Conservation (phyloP, 2,113 vertebrate genomes). For the Pollachius pollachius region DNA sequence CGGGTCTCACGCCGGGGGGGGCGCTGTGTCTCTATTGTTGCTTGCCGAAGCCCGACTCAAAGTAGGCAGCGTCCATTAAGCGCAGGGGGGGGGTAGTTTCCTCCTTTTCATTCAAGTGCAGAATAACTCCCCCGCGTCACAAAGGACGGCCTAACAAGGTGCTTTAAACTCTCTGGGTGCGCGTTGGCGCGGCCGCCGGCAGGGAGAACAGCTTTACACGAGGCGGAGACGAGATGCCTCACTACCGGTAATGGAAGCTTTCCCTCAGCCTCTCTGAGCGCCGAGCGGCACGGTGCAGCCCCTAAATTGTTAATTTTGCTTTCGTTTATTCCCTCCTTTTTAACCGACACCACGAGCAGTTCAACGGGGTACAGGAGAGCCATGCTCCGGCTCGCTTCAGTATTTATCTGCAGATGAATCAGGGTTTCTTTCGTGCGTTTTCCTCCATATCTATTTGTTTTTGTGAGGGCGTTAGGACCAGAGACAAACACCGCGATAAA, state of each 20-base stretch:
- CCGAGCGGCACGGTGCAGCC: no score
- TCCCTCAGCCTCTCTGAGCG: slow-evolving; percentile 56
- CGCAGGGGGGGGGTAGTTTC: slow-evolving; percentile 62
- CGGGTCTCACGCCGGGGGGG: no score
- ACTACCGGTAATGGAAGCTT: slow-evolving; percentile 65
- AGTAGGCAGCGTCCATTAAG: slow-evolving; percentile 66
- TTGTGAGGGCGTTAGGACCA: no score
- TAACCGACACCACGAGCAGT: slow-evolving; percentile 21
- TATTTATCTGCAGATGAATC: no score
- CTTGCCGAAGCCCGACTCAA: slow-evolving; percentile 55
- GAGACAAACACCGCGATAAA: no score
- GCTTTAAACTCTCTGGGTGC: slow-evolving; percentile 69
- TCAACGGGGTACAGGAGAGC: slow-evolving; percentile 31
- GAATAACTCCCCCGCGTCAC: slow-evolving; percentile 71
- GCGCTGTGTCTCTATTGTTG: slow-evolving; percentile 49
- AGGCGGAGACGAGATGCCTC: slow-evolving; percentile 53
- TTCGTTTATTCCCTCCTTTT: no score
- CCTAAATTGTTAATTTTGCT: no score
- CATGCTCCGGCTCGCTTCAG: no score
- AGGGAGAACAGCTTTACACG: slow-evolving; percentile 7
- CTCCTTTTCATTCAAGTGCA: slow-evolving; percentile 74
- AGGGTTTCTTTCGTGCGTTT: no score
- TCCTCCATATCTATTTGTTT: no score
- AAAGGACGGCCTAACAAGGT: slow-evolving; percentile 68
- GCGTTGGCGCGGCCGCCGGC: slow-evolving; percentile 10